A percentile compares a stretch with the other conserved stretches of the same genome.
phyloP scores from a whole-genome alignment of 2,113 vertebrate genomes.

The Phalacrocorax aristotelis region DNA sequence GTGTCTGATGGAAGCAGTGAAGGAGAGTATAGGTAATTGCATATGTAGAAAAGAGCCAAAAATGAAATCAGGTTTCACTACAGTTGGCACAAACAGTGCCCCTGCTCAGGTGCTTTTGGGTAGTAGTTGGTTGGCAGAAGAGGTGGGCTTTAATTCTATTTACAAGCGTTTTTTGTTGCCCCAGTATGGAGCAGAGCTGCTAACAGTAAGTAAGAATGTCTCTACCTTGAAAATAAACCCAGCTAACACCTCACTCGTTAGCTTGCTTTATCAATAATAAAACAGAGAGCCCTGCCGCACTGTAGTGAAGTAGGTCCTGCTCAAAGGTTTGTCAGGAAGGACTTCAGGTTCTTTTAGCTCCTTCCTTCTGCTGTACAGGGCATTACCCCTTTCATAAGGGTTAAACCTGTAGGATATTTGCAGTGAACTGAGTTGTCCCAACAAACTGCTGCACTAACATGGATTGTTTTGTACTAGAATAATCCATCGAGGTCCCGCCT shows the following conservation, averaged over 20 bases:
- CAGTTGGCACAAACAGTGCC: not conserved
- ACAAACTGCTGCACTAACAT: not conserved
- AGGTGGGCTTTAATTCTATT: not conserved
- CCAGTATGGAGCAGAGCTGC: not conserved
- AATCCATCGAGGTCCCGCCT: not conserved
- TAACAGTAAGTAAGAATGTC: not conserved
- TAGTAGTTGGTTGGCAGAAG: not conserved
- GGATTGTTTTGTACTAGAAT: not conserved
- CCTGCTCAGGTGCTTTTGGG: not conserved
- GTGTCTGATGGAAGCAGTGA: not conserved
- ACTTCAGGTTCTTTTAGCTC: not conserved
- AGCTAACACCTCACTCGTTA: not conserved
- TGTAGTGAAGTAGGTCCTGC: not conserved
- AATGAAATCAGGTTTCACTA: not conserved
- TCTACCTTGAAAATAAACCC: conserved; percentile 26
- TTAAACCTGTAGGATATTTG: not conserved
- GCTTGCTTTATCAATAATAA: conserved; percentile 10
- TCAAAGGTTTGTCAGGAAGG: not conserved
- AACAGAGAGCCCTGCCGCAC: not conserved
- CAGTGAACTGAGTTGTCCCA: not conserved
- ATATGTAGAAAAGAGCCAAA: not conserved
- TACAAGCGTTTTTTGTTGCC: not conserved
- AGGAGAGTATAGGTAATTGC: not conserved
- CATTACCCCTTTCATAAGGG: not conserved
- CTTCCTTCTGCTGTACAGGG: not conserved